phyloP scores from a whole-genome alignment of 2,113 vertebrate species.

The Rostratula benghalensis region DNA sequence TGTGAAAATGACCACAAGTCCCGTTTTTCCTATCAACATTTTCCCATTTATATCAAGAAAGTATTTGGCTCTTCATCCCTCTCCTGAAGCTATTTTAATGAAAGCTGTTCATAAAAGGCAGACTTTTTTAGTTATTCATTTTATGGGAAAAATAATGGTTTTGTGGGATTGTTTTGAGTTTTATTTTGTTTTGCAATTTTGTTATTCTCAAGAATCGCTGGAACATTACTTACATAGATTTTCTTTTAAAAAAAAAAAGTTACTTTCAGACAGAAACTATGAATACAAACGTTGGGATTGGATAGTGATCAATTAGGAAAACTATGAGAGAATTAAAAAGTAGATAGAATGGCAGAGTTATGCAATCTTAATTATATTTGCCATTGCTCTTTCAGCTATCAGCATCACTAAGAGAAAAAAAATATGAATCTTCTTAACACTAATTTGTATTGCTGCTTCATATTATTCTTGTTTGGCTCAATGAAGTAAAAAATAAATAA shows the following conservation, averaged over 20 bases:
- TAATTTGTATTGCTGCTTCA: not conserved
- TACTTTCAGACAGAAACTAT: not conserved
- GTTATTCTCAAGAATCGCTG: conserved; percentile 7
- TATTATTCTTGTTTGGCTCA: not conserved
- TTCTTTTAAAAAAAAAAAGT: not conserved
- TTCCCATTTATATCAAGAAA: not conserved
- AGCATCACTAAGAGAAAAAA: conserved; percentile 4
- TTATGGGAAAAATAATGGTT: not conserved
- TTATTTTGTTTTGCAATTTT: not conserved
- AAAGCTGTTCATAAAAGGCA: not conserved
- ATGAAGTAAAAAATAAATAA: not conserved
- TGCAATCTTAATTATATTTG: conserved; percentile 11
- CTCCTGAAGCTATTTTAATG: not conserved
- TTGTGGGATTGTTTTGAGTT: not conserved
- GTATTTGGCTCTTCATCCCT: not conserved
- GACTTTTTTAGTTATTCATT: not conserved
- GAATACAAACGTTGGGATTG: not conserved
- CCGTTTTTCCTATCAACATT: not conserved
- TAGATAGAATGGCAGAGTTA: not conserved
- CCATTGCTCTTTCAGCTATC: not conserved
- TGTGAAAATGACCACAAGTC: not conserved
- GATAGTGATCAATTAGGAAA: conserved; percentile 10
- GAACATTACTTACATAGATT: conserved; percentile 5
- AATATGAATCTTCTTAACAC: not conserved
- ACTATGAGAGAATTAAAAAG: not conserved